Base-by-base conservation (phyloP, 2,113 vertebrate species). In the Meriones unguiculatus region DNA sequence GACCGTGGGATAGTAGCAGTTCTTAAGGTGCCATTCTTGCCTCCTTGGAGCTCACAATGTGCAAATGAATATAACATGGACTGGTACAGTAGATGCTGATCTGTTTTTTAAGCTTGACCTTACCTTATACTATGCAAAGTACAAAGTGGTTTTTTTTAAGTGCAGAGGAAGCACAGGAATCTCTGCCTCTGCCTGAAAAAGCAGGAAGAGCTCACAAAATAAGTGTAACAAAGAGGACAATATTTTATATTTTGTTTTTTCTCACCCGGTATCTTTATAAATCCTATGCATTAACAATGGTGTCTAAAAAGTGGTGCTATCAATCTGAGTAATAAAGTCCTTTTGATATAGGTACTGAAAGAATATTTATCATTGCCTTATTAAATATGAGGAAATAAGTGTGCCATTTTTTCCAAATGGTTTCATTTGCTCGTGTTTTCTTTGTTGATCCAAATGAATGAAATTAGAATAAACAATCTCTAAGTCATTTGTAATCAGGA, bases 401-500 rank as follows among this genome's bases (percentile, higher is more conserved):
- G 98, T 99, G 99, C 99, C 99, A 98, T 99, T 99, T 99, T 98
- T 98, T 98, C 98, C 99, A 98, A 99, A 99, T 99, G 99, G 98
- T 99, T 98, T 99, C 98, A 96, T 99, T 99, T 98, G 98, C 99
- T 98, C 98, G 84, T 99, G 99, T 99, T 99, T 99, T 98, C 99
- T 99, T 99, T 99, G 99, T 99, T 99, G 99, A 99, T 99, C 99
- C 99, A 99, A 99, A 99, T 99, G 99, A 99, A 99, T 99, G 99
- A 99, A 99, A 99, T 99, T 99, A 99, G 99, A 99, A 99, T 99
- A 99, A 99, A 99, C 99, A 99, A 99, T 99, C 99, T 99, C 98
- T 46, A 97, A 99, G 99, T 99, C 99, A 99, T 99, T 99, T 99
- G 99, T 99, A 99, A 99, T 99, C 99, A 99, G 98, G 99, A 98